Evolutionary conservation across 2,113 vertebrate genomes (phyloP).

Genomic region (Puffinus mauretanicus): DNA sequence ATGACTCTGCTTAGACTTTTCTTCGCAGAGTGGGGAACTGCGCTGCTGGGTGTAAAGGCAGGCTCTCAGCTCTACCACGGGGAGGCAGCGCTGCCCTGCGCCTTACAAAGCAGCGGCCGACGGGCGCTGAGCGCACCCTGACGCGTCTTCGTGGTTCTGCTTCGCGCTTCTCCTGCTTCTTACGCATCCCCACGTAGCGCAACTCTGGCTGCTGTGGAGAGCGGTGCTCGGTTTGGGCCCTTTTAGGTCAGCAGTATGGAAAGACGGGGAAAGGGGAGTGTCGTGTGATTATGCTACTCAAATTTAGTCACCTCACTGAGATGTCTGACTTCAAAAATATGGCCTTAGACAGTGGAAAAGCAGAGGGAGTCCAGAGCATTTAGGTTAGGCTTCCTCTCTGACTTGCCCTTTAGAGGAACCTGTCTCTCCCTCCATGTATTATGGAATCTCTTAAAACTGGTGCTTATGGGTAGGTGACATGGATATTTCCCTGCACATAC

Average conservation of each 20-base stretch:
- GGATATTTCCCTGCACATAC: neutral
- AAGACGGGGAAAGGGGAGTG: accelerated
- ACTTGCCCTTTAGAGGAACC: neutral
- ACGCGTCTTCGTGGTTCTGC: accelerated
- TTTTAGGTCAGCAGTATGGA: neutral
- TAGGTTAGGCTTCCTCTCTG: neutral
- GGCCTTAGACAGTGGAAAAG: neutral
- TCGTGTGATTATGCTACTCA: accelerated
- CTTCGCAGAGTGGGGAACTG: neutral
- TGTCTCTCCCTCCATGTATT: neutral
- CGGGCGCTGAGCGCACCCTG: accelerated
- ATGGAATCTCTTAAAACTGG: neutral
- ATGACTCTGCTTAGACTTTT: neutral
- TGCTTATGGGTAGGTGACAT: neutral
- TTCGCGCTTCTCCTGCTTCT: neutral
- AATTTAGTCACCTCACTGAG: neutral
- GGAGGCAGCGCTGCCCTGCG: accelerated
- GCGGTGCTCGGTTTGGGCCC: neutral
- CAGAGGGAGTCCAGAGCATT: neutral
- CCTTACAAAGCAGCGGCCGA: neutral
- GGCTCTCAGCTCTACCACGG: neutral
- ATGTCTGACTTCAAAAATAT: neutral
- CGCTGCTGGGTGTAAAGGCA: neutral
- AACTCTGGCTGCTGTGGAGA: neutral
- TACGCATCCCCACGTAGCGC: accelerated